Evolutionary conservation across 2,113 vertebrate genomes (phyloP), one percentile per base, ranked within the genome.

Genomic region (Amblyornis subalaris): DNA sequence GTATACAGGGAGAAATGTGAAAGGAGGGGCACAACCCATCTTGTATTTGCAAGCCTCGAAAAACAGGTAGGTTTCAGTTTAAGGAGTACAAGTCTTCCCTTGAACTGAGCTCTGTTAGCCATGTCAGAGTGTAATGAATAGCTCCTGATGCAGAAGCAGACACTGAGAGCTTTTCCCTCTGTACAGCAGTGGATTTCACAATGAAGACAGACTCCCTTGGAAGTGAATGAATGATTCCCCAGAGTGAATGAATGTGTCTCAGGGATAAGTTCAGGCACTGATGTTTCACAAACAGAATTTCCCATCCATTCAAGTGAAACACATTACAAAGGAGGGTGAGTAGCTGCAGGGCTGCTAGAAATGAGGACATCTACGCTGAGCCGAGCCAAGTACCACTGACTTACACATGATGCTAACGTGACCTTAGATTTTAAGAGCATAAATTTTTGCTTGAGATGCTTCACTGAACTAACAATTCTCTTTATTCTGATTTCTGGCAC

Each of bases 271-370:
- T 81, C 64, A 95, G 67, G 74, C 44, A 15, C 36, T 86, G 64
- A 81, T 81, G 36, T 81, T 96, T 78, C 82, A 40, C 53, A 20
- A 64, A 12, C 48, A 84, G 71, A 70, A 44, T 92, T 90, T 83
- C 16, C 48, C 67, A 18, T 71, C 90, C 78, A 84, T 85, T 94
- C 79, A 83, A 84, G 90, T 69, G 85, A 84, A 85, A 88, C 36
- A 64, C 66, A 67, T 78, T 50, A 35, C 58, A 64, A 84, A 86
- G 75, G 69, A 85, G 74, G 93, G n/a, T 36, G 75, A 64, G 60
- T 96, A 48, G 93, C 93, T 95, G 70, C 79, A 92, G 92, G 90
- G 72, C 67, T 97, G 50, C 66, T 77, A 62, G 85, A 94, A 97
- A 95, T 61, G 64, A 53, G 89, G 77, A 76, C 89, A 93, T 79